Evolutionary conservation across 2,888 invertebrate species (phyloP), one percentile per base, ranked within the genome.

Genomic region (Mimachlamys varia): DNA sequence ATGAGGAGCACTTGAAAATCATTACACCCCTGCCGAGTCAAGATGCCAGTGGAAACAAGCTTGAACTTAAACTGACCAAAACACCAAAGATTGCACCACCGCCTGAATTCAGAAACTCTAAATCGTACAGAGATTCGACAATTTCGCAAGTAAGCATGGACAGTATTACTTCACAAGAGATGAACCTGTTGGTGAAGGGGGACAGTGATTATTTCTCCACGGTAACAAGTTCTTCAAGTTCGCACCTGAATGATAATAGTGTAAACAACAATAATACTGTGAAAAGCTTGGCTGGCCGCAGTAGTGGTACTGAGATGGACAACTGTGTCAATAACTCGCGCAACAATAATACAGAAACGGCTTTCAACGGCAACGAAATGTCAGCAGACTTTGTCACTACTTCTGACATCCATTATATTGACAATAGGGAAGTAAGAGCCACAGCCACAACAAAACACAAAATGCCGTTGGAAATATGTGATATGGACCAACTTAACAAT

Each of bases 61-160:
- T 94, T 50, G 94, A 94, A 44, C 88, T 93, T 5, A 94, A 94
- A 88, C 44, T 94, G 0, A 93, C 90, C 12, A 92, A 91, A 33
- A 93, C 95, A 13, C 95, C 95, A 5, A 95, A 94, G 88, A 92
- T 96, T 17, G 94, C 95, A 87, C 96, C 96, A 1, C 96, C 96
- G 3, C 95, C 96, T 12, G 94, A 95, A 89, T 94, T 95, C 91
- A 92, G 94, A 87, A 94, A 93, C 89, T 93, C 93, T 38, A 93
- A 93, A 33, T 92, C 93, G 3, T 91, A 90, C 53, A 89, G 95
- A 55, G 93, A 94, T 58, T 92, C 94, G 13, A 92, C 94, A 76
- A 92, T 93, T 33, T 93, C 94, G 3, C 94, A 94, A 50, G 92
- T 93, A 27, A 91, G 92, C 49, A 93, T 93, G 89, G 94, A 94